These are phyloP conservation scores for Drosophila flavopinicola DNA, from an alignment of 2,888 invertebrate genomes.

Conservation along the genomic window DNA sequence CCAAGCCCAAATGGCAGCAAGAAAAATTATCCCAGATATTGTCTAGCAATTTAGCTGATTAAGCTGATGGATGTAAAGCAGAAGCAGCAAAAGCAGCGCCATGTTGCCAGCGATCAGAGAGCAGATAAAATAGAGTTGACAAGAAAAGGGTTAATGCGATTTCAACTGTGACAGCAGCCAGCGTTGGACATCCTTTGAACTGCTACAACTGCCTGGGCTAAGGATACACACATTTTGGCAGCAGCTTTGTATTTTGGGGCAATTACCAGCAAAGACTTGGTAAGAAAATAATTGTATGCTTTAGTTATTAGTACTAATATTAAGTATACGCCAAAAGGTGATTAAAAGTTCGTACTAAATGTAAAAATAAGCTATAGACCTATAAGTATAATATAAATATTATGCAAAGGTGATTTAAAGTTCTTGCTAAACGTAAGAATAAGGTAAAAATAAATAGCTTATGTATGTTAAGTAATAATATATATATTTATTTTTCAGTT, in stretches of 20 bases:
- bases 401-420: no score
- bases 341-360: no score
- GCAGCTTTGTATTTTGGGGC: neutral
- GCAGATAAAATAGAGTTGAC: conserved; percentile 48
- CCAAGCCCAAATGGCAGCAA: conserved; percentile 71
- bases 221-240: conserved; percentile 1
- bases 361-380: no score
- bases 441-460: no score
- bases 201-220: conserved; percentile 10
- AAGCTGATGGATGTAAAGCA: conserved; percentile 79
- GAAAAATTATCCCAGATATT: conserved; percentile 80
- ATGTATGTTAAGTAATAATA: no score
- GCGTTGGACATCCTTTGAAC: conserved; percentile 33
- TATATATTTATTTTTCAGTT: no score
- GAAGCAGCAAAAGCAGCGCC: conserved; percentile 53
- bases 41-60: conserved; percentile 80
- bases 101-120: conserved; percentile 67
- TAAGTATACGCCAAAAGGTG: no score
- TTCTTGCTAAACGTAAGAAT: no score
- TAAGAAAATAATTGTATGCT: no score
- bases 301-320: no score
- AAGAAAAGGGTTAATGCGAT: conserved; percentile 77
- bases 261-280: neutral
- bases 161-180: conserved; percentile 69
- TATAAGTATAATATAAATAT: no score